A percentile compares a stretch with the other conserved stretches of the same genome.
Conservation (phyloP, 2,797 vertebrate species). For the Megalops cyprinoides region DNA sequence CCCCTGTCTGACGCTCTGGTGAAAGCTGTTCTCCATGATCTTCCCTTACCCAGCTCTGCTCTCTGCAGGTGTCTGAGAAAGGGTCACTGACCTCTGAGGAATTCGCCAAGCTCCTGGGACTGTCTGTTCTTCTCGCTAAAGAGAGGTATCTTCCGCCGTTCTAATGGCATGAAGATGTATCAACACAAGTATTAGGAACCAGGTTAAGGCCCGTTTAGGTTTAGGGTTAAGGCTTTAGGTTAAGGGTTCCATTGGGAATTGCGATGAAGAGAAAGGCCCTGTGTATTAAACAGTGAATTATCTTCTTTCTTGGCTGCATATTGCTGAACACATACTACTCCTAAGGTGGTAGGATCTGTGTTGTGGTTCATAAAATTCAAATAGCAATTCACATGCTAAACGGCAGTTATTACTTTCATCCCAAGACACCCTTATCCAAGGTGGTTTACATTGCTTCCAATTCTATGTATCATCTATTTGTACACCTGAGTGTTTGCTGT, state of each 20-base stretch:
- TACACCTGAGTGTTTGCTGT: too few relatives aligned
- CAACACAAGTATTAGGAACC: background rate
- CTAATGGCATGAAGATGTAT: background rate
- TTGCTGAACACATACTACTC: background rate
- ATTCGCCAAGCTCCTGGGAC: constrained; percentile 94
- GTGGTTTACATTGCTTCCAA: background rate
- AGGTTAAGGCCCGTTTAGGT: background rate
- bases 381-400: background rate
- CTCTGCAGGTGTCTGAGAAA: constrained; percentile 87
- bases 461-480: background rate
- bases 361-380: background rate
- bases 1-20: background rate
- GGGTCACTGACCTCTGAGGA: constrained; percentile 95
- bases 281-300: background rate
- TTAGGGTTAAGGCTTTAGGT: background rate
- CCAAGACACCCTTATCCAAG: background rate
- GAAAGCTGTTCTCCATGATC: background rate
- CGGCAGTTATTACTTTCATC: background rate
- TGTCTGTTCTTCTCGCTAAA: constrained; percentile 96
- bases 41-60: background rate
- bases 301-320: background rate
- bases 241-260: background rate
- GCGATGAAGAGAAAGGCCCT: background rate
- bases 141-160: constrained; percentile 77
- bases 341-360: too few relatives aligned